Evolutionary conservation across 1,140 invertebrate genomes (phyloP).

Genomic region (Apis laboriosa): DNA sequence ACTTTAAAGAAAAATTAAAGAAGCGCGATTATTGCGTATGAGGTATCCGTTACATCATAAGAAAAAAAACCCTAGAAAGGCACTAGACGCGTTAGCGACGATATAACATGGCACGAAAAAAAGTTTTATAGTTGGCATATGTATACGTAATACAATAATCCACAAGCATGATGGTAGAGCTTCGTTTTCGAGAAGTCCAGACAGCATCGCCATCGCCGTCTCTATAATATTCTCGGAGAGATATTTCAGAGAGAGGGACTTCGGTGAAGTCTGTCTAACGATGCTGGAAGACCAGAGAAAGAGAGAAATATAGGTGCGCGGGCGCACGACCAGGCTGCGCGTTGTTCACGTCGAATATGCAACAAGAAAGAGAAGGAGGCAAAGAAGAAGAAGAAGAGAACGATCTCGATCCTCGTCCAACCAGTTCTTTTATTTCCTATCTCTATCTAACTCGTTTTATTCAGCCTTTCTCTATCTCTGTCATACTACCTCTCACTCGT

Average conservation of each 20-base stretch:
- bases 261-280: slow-evolving; percentile 70
- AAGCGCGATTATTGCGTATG: neutral
- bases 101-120: neutral
- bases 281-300: slow-evolving; percentile 52
- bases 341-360: slow-evolving; percentile 30
- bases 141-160: slow-evolving; percentile 44
- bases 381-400: slow-evolving; percentile 53
- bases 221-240: slow-evolving; percentile 76
- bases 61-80: slow-evolving; percentile 1
- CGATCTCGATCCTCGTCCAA: slow-evolving; percentile 49
- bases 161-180: slow-evolving; percentile 30
- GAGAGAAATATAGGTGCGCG: slow-evolving; percentile 39
- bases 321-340: slow-evolving; percentile 2
- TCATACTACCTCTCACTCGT: slow-evolving; percentile 44
- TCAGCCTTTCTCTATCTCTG: slow-evolving; percentile 41
- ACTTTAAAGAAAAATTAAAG: neutral
- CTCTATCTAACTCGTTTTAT: slow-evolving; percentile 39
- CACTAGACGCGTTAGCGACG: neutral
- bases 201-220: slow-evolving; percentile 40
- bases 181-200: slow-evolving; percentile 39
- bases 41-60: neutral
- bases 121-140: slow-evolving; percentile 9
- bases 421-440: slow-evolving; percentile 53
- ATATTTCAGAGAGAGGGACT: slow-evolving; percentile 72
- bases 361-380: slow-evolving; percentile 46